Evolutionary conservation across 2,113 vertebrate species (phyloP), one percentile per base, ranked within the genome.

Genomic region (Trogon surrucura): DNA sequence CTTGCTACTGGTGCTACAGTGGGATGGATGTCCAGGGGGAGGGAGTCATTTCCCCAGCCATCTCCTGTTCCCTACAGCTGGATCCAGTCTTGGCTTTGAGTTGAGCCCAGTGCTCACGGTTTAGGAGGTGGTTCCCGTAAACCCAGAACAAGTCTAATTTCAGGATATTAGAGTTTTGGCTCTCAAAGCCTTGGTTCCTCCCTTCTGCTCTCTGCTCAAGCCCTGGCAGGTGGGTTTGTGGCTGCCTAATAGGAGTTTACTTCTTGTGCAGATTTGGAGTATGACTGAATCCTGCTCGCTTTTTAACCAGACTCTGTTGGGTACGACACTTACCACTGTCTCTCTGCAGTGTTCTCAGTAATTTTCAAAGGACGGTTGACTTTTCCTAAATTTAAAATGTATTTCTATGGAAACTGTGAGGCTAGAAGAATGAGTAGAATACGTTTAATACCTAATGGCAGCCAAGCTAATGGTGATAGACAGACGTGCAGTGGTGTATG

Each of bases 401-500:
- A 96, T 95, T 96, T 95, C 94, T 96, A 83, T 92, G 85, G 92
- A 81, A 96, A 93, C 88, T 41, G 45, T 27, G 45, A 92, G 83
- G n/a, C 83, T 93, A 81, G n/a, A 71, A 78, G 50, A 69, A 69
- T 21, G 27, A 50, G 77, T n/a, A 75, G 56, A 70, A 54, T 58
- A 88, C 74, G 38, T 58, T 93, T 86, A 67, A 58, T 70, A 54
- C 34, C 54, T 92, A 91, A 86, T 8, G 11, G 47, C 38, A 80
- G 18, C 72, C 36, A 36, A 56, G n/a, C 66, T 73, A 86, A 84
- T 44, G 58, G 56, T 54, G 88, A 17, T 16, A 73, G 56, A 32
- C 53, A 85, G 69, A 29, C 14, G 5, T 54, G 34, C 11, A 22
- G 2, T 25, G 27, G 30, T n/a, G 19, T 2, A 2, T 41, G 41